Evolutionary conservation across 2,113 vertebrate species (phyloP).

Genomic region (Phalacrocorax aristotelis): DNA sequence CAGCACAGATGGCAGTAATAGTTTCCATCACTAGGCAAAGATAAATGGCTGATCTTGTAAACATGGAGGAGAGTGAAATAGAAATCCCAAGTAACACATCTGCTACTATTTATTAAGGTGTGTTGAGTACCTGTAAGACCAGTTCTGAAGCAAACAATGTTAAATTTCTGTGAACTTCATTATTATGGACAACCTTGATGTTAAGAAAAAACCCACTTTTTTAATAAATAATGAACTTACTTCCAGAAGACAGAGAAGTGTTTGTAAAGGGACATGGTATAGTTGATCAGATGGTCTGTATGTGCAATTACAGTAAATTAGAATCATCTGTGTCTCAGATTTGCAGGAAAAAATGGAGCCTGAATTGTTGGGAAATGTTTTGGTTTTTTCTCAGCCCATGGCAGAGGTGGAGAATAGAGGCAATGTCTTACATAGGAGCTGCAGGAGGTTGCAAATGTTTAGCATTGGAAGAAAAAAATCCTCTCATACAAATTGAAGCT

Average conservation of each 20-base stretch:
- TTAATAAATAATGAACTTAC: neutral
- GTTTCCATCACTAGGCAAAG: neutral
- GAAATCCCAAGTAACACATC: neutral
- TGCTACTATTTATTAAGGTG: neutral
- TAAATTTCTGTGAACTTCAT: neutral
- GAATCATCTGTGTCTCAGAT: neutral
- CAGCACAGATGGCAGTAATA: neutral
- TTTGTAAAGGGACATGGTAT: neutral
- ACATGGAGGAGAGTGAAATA: neutral
- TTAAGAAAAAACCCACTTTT: neutral
- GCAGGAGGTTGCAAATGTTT: neutral
- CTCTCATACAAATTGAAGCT: neutral
- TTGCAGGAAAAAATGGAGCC: neutral
- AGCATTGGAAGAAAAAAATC: neutral
- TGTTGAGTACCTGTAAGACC: neutral
- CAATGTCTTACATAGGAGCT: neutral
- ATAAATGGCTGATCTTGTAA: neutral
- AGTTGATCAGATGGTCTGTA: neutral
- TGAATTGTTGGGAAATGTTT: neutral
- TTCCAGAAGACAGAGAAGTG: neutral
- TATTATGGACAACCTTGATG: neutral
- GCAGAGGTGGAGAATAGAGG: neutral
- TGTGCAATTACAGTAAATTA: neutral
- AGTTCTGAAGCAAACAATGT: neutral
- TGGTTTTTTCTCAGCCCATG: neutral